A percentile compares a stretch with the other conserved stretches of the same genome.
phyloP scores from a whole-genome alignment of 1,140 invertebrate genomes.

The Dendrolimus punctatus region DNA sequence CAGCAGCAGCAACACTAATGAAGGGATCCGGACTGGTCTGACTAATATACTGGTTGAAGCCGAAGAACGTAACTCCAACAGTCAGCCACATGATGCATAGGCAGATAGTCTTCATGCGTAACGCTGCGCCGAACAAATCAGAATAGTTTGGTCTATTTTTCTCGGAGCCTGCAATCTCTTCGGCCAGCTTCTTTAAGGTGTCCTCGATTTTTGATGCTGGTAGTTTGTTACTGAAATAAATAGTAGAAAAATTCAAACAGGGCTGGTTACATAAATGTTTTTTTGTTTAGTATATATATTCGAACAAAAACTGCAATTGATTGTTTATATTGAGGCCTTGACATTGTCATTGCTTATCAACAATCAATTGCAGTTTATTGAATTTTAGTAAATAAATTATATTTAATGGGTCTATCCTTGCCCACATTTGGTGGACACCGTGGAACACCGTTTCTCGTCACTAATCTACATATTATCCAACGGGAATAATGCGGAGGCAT shows the following conservation, averaged over 20 bases:
- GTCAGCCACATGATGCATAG: slow-evolving; percentile 80
- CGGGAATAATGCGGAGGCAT: no score
- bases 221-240: slow-evolving; percentile 65
- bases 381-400: no score
- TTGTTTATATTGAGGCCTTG: no score
- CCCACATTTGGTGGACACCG: no score
- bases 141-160: slow-evolving; percentile 72
- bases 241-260: neutral
- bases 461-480: no score
- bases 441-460: no score
- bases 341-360: no score
- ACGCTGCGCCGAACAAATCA: slow-evolving; percentile 79
- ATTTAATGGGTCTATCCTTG: no score
- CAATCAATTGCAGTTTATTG: no score
- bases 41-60: slow-evolving; percentile 82
- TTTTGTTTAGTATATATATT: no score
- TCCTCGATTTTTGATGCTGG: slow-evolving; percentile 69
- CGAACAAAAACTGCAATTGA: no score
- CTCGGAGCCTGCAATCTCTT: slow-evolving; percentile 31
- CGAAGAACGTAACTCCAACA: slow-evolving; percentile 80
- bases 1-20: slow-evolving; percentile 75
- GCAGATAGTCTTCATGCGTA: slow-evolving; percentile 79
- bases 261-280: no score
- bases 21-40: slow-evolving; percentile 81
- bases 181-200: slow-evolving; percentile 35